Base-by-base conservation (phyloP, 2,888 invertebrate genomes). In the Apomyelois bistriatella region DNA sequence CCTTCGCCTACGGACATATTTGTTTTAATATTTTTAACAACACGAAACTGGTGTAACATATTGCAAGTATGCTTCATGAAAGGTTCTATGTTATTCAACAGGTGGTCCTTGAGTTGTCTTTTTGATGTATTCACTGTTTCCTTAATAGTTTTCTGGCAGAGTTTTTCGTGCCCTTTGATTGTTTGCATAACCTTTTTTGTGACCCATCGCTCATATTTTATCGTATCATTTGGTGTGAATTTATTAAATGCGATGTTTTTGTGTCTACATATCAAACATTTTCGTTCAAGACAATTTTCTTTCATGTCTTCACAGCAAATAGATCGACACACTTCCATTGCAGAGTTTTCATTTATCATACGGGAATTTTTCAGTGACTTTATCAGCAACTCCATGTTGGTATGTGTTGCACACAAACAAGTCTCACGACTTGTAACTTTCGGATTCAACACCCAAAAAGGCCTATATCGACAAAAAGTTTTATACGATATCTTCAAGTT, bases 111-210 rank as follows among this genome's bases (percentile, higher is more conserved):
- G 22, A 22, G 22, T 22, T 22, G 22, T 22, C 22, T 15, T 38
- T 57, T 51, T 16, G 59, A 53, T 2, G 58, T 58, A 15, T 50
- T 51, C 0, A 60, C 58, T 6, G 48, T 59, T 49, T 63, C 58
- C 57, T 63, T 60, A 0, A 60, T 7, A 52, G 55, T 56, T 58
- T 63, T 58, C 48, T 58, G 54, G 16, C 54, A 57, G 9, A 36
- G n/a, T 50, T 56, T 57, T 46, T 32, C 12, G 5, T 56, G 47
- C 15, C 54, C 54, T 53, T 53, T 58, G 3, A 57, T 53, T 2
- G 54, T 7, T 1, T 52, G 48, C 1, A 41, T 17, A 10, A 58
- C 49, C 3, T 52, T 56, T 52, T 58, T 60, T 8, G 57, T 53
- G 38, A 46, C 37, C 58, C 56, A 57, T 54, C 55, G 53, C 42